Conservation (phyloP, 2,113 vertebrate species). For the Natator depressus region DNA sequence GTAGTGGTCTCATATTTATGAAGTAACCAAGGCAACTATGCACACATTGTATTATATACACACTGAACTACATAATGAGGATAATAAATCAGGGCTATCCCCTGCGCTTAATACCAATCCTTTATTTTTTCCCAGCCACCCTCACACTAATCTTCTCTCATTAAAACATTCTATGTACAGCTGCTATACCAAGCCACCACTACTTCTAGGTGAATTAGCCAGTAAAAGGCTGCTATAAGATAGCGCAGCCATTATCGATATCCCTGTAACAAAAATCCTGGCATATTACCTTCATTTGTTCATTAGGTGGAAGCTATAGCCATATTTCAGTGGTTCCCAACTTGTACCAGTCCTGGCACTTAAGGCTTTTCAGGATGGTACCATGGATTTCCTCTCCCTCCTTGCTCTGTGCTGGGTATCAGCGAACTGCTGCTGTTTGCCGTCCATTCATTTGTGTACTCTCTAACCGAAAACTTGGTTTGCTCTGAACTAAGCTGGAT, state of each 20-base stretch:
- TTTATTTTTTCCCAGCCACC: not conserved
- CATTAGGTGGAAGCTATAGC: not conserved
- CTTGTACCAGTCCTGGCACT: not conserved
- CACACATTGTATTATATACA: not conserved
- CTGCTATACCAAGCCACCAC: not conserved
- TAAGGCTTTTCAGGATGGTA: not conserved
- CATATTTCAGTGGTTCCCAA: not conserved
- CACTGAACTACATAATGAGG: not conserved
- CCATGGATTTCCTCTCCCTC: not conserved
- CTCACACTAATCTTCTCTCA: not conserved
- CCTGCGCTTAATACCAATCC: not conserved
- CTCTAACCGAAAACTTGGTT: not conserved
- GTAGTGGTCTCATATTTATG: not conserved
- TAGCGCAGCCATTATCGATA: rapidly evolving
- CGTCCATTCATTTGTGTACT: not conserved
- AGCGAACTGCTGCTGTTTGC: not conserved
- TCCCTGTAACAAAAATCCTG: not conserved
- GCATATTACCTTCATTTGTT: not conserved
- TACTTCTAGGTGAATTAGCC: not conserved
- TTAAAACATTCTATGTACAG: not conserved
- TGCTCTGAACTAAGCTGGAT: not conserved
- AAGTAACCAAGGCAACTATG: not conserved
- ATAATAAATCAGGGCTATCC: not conserved
- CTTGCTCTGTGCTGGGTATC: rapidly evolving
- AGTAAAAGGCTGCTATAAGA: not conserved